Evolutionary conservation across 2,113 vertebrate genomes (phyloP).

Genomic region (Nerophis lumbriciformis): DNA sequence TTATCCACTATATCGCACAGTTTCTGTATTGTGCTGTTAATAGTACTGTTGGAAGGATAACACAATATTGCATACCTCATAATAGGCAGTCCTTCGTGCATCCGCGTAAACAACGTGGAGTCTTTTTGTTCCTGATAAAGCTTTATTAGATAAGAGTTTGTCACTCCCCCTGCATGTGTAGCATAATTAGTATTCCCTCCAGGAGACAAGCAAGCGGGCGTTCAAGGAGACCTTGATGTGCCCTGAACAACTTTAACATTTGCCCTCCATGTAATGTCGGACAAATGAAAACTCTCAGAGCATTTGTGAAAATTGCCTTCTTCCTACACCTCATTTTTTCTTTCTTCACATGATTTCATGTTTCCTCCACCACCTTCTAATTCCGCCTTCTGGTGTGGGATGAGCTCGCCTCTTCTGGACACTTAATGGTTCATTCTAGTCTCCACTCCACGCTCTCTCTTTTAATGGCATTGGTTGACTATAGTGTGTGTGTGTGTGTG

Average conservation of each 20-base stretch:
- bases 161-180: constrained; percentile 8
- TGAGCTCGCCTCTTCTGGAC: constrained; percentile 9
- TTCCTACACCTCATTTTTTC: constrained; percentile 57
- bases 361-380: constrained; percentile 1
- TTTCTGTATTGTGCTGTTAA: no score
- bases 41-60: no score
- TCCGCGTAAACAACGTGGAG: no score
- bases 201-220: constrained; percentile 20
- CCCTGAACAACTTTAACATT: constrained; percentile 61
- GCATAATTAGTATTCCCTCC: constrained; percentile 50
- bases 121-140: no score
- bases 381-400: neutral
- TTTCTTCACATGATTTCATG: constrained; percentile 10
- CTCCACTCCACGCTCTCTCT: constrained; percentile 22
- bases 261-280: constrained; percentile 44
- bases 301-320: constrained; percentile 59
- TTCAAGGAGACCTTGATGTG: constrained; percentile 60
- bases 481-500: constrained; percentile 12
- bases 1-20: no score
- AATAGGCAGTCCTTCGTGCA: no score
- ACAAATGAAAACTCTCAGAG: constrained; percentile 59
- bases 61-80: no score
- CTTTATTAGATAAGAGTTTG: constrained; percentile 7
- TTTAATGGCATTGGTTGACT: constrained; percentile 15
- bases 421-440: constrained; percentile 21